These are phyloP conservation scores for Leptopilina boulardi DNA, from an alignment of 1,140 invertebrate genomes.

Conservation along the genomic window DNA sequence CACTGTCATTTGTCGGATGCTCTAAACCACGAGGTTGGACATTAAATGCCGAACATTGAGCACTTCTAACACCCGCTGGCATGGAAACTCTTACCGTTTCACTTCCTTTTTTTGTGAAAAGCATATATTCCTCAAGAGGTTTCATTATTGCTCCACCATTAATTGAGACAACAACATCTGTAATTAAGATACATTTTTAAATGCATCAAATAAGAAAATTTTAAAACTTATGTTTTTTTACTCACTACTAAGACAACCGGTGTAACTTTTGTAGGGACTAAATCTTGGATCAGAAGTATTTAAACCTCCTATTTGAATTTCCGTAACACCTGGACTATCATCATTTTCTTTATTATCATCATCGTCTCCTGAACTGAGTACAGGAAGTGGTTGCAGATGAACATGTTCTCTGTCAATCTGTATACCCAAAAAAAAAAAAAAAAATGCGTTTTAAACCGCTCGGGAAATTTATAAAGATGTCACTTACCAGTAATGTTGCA, in stretches of 20 bases:
- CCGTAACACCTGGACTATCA: conserved; percentile 80
- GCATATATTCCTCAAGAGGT: conserved; percentile 91
- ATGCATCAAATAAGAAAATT: no score
- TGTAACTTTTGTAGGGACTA: conserved; percentile 88
- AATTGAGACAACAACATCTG: conserved; percentile 89
- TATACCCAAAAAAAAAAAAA: conserved; percentile 44
- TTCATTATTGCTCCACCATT: conserved; percentile 86
- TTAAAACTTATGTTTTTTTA: conserved; percentile 49
- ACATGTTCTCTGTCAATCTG: conserved; percentile 86
- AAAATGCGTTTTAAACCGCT: background rate
- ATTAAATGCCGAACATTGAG: conserved; percentile 87
- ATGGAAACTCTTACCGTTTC: conserved; percentile 89
- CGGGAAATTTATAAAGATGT: conserved; percentile 3
- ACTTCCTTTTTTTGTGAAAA: conserved; percentile 87
- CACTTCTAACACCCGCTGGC: conserved; percentile 88
- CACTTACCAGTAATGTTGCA: conserved; percentile 79
- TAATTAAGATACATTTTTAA: conserved; percentile 46
- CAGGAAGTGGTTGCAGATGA: conserved; percentile 80
- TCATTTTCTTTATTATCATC: conserved; percentile 68
- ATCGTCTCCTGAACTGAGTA: conserved; percentile 80
- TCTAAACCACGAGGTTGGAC: conserved; percentile 78
- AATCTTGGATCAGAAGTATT: conserved; percentile 88
- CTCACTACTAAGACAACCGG: conserved; percentile 92
- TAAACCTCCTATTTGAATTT: conserved; percentile 90
- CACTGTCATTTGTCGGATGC: conserved; percentile 81